Conservation (phyloP, 2,797 vertebrate species). For the Morelia viridis region DNA sequence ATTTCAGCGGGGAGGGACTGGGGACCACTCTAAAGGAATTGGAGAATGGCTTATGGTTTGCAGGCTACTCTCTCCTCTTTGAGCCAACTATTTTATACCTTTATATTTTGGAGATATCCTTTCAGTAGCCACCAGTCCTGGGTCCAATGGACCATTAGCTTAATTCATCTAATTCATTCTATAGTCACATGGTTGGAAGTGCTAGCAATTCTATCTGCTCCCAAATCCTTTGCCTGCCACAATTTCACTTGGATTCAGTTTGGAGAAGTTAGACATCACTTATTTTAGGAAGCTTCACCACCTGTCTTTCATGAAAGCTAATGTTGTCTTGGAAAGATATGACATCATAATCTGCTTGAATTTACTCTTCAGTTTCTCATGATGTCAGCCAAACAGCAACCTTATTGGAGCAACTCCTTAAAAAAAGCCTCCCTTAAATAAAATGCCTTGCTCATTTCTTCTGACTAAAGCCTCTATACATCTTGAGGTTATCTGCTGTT, state of each 20-base stretch:
- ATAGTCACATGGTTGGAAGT: background rate
- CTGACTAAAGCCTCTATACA: background rate
- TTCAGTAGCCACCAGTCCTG: background rate
- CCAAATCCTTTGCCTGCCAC: background rate
- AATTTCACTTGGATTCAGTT: background rate
- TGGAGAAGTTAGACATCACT: background rate
- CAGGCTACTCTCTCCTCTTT: too few species aligned
- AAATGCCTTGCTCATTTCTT: background rate
- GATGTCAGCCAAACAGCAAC: slow-evolving; percentile 19
- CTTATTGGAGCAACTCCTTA: background rate
- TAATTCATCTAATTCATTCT: background rate
- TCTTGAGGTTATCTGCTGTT: background rate
- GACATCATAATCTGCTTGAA: slow-evolving; percentile 24
- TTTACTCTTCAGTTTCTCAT: background rate
- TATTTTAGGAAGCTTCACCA: background rate
- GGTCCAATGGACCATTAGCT: background rate
- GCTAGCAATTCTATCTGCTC: background rate
- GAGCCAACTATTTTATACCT: background rate
- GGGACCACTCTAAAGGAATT: too few species aligned
- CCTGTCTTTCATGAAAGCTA: background rate
- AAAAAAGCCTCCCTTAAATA: background rate
- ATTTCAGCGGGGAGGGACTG: too few species aligned
- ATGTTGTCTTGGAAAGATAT: slow-evolving; percentile 12
- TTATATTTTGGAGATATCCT: background rate
- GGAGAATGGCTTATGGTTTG: too few species aligned